Evolutionary conservation across 53 echinoderm and acorn worm genomes (phyloP).

Genomic region (Pentamera pediparva): DNA sequence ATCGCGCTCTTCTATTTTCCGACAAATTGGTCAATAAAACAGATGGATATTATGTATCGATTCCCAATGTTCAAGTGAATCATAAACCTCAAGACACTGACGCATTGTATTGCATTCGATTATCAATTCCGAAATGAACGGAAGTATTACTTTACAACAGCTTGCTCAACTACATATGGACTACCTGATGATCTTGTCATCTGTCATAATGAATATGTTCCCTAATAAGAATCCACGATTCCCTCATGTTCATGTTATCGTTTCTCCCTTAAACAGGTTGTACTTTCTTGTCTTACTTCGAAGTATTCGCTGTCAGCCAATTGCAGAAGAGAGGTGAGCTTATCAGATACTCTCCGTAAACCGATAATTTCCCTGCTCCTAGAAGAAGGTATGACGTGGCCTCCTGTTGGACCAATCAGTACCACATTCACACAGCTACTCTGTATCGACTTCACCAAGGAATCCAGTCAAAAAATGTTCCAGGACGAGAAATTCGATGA

Average conservation of each 20-base stretch:
- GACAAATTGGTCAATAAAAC: too few species aligned
- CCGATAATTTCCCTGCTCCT: conserved; percentile 75
- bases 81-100: too few species aligned
- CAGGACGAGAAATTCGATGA: conserved; percentile 75
- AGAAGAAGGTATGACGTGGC: conserved; percentile 66
- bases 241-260: background rate
- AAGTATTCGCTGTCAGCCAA: conserved; percentile 86
- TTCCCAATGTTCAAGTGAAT: too few species aligned
- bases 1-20: too few species aligned
- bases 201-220: too few species aligned
- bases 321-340: conserved; percentile 86
- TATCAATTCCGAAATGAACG: too few species aligned
- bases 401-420: conserved; percentile 89
- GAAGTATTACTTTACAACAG: too few species aligned
- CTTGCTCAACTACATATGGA: too few species aligned
- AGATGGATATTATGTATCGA: too few species aligned
- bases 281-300: conserved; percentile 74
- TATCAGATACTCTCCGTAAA: conserved; percentile 76
- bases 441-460: conserved; percentile 77
- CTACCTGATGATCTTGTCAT: too few species aligned
- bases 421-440: conserved; percentile 79
- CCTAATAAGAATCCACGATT: background rate
- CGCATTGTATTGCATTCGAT: too few species aligned
- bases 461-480: conserved; percentile 53
- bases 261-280: conserved; percentile 46